phyloP scores from a whole-genome alignment of 2,797 vertebrate species.

The Enteromius unitaeniatus region DNA sequence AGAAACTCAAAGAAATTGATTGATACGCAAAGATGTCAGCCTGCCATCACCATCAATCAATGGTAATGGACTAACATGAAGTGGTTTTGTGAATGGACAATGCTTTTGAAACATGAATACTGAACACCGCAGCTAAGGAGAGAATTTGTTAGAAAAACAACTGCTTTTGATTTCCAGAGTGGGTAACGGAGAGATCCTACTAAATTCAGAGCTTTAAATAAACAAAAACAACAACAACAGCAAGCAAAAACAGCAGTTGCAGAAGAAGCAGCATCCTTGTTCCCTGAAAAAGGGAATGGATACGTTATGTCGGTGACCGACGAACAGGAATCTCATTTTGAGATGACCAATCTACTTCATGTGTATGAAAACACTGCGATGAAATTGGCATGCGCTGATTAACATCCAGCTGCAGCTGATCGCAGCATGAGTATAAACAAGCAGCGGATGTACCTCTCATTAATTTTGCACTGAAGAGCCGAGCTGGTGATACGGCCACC shows the following conservation, averaged over 20 bases:
- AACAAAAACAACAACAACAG: neutral
- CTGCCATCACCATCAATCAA: slow-evolving; percentile 41
- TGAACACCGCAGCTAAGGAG: neutral
- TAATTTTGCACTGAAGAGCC: too few relatives aligned
- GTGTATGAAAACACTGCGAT: too few relatives aligned
- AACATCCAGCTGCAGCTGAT: too few relatives aligned
- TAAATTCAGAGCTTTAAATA: neutral
- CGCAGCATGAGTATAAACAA: too few relatives aligned
- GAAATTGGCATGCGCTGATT: too few relatives aligned
- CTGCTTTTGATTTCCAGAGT: neutral
- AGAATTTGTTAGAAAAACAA: neutral
- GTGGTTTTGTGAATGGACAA: neutral
- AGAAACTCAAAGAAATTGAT: slow-evolving; percentile 36
- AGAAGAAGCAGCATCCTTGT: too few relatives aligned
- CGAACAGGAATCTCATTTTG: too few relatives aligned
- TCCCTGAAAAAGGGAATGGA: too few relatives aligned
- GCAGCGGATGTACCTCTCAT: too few relatives aligned
- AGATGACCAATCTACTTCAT: too few relatives aligned
- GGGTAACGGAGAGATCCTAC: neutral
- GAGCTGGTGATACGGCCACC: too few relatives aligned
- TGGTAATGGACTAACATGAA: slow-evolving; percentile 20
- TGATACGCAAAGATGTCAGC: slow-evolving; percentile 41
- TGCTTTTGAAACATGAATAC: slow-evolving; percentile 12
- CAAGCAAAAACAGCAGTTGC: neutral
- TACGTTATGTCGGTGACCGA: too few relatives aligned